Base-by-base conservation (phyloP, 2,113 vertebrate species). In the Tupaia chinensis region DNA sequence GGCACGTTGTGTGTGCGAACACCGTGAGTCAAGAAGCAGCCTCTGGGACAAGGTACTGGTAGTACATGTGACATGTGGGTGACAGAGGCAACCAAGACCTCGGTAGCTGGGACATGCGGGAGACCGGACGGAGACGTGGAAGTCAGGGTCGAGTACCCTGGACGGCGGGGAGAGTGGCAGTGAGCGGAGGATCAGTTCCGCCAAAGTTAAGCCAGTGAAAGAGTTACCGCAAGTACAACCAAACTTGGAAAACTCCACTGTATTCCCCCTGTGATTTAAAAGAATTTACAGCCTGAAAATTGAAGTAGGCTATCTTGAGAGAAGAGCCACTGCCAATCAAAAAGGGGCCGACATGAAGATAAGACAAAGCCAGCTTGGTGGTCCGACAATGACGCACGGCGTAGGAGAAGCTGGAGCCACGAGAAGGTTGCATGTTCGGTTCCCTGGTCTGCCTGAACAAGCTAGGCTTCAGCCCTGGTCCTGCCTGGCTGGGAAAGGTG, bases 1-100 rank as follows among this genome's bases (percentile, higher is more conserved):
- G 4, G 23, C 0, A 0, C 0, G 0, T n/a, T 19, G 2, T 7
- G 14, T 19, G 27, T 1, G 1, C 1, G 54, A 74, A 15, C 53
- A 76, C 9, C 7, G 1, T 0, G 15, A 44, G 32, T 8, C 27
- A 63, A 69, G 56, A 34, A 79, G 34, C 29, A 22, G 22, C 29
- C 17, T 58, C 34, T 14, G 53, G 68, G 16, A 9, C 14, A 84
- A 69, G 27, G 3, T 5, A 1, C 2, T 61, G 12, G 22, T 0
- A 3, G 54, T 9, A 17, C 34, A 27, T 17, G 10, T 61, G 7
- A 25, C 16, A 11, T 87, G 29, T 2, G 9, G 56, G 61, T 34
- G 11, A 19, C 11, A 72, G 92, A 29, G 27, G 69, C 11, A 0
- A 58, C 34, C 63, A 5, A 29, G 53, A 6, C 27, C 54, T 1